phyloP scores from a whole-genome alignment of 1,140 invertebrate species.

The Achroia grisella region DNA sequence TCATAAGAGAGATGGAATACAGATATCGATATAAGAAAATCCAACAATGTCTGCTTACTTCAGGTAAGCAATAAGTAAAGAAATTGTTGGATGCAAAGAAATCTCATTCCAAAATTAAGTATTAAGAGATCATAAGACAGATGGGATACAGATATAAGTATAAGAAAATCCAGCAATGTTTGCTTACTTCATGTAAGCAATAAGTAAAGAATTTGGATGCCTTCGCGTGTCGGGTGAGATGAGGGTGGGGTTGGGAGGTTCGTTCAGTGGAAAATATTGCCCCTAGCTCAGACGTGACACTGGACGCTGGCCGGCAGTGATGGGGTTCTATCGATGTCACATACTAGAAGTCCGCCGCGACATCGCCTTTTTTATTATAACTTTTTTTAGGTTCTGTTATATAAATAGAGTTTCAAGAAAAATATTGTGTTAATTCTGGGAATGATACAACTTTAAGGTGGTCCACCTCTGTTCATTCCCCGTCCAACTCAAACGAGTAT shows the following conservation, averaged over 20 bases:
- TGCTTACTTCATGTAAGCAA: conserved; percentile 2
- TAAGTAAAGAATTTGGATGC: conserved; percentile 5
- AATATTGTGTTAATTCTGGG: too few species aligned
- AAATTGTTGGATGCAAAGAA: neutral
- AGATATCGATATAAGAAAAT: neutral
- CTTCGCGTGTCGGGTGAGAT: neutral
- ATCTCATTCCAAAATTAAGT: neutral
- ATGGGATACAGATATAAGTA: too few species aligned
- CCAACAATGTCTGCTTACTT: neutral
- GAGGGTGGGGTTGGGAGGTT: neutral
- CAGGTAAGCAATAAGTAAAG: conserved; percentile 4
- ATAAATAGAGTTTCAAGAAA: too few species aligned
- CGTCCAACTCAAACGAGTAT: too few species aligned
- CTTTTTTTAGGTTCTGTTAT: too few species aligned
- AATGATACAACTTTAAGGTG: too few species aligned
- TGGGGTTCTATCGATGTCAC: neutral
- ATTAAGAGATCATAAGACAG: too few species aligned
- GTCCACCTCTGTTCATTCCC: too few species aligned
- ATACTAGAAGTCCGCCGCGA: too few species aligned
- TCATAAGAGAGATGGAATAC: too few species aligned
- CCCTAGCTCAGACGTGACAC: conserved; percentile 4
- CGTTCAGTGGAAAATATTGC: neutral
- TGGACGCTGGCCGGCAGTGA: neutral
- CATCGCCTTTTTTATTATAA: too few species aligned
- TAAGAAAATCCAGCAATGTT: conserved; percentile 1